Evolutionary conservation across 2,888 invertebrate species (phyloP).

Genomic region (Philaethria dido): DNA sequence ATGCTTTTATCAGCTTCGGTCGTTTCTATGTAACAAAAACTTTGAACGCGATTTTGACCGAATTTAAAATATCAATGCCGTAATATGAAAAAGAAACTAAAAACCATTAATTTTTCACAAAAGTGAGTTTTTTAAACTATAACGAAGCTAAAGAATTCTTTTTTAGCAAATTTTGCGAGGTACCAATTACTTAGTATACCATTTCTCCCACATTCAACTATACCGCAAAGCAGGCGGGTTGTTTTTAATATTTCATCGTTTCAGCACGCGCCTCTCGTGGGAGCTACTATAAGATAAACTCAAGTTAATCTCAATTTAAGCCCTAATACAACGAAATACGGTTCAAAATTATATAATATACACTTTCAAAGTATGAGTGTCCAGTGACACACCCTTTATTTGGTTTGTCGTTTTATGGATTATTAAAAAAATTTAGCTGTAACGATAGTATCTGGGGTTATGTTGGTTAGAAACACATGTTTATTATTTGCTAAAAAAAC

Average conservation of each 20-base stretch:
- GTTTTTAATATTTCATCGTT: conserved; percentile 70
- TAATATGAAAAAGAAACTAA: no score
- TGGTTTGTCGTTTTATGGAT: conserved; percentile 41
- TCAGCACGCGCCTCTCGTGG: conserved; percentile 69
- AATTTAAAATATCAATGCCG: no score
- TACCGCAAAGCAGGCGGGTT: conserved; percentile 49
- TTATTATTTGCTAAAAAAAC: conserved; percentile 17
- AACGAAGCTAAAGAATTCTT: no score
- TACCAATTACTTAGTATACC: conserved; percentile 17
- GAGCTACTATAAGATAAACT: conserved; percentile 58
- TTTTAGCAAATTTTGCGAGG: no score
- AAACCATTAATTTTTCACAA: no score
- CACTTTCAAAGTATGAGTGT: conserved; percentile 37
- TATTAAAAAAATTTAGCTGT: conserved; percentile 41
- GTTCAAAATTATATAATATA: conserved; percentile 19
- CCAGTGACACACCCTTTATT: conserved; percentile 48
- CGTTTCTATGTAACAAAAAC: no score
- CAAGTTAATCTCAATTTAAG: conserved; percentile 15
- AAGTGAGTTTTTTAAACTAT: no score
- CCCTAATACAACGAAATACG: conserved; percentile 15
- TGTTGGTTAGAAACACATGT: not conserved
- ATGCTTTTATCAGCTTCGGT: no score
- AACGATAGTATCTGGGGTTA: conserved; percentile 24
- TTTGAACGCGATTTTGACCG: no score
- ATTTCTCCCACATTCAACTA: conserved; percentile 41